A percentile compares a stretch with the other conserved stretches of the same genome.
Conservation (phyloP, 92 coral and sea anemone genomes). For the Zoanthus solanderi region DNA sequence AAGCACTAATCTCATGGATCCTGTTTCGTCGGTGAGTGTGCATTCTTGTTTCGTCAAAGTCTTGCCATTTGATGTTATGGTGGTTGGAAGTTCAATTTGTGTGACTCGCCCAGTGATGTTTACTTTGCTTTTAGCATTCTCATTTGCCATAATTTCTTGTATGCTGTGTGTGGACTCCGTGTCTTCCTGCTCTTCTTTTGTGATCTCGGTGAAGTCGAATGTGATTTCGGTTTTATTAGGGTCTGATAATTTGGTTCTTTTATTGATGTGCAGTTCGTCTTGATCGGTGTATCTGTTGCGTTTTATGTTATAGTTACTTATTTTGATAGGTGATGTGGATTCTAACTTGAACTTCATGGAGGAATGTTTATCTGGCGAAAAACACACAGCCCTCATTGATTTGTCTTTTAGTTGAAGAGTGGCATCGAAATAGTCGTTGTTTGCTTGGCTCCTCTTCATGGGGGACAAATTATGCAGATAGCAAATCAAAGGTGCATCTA, state of each 20-base stretch:
- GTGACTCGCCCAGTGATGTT: slow-evolving; percentile 63
- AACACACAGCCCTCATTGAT: slow-evolving; percentile 61
- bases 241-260: slow-evolving; percentile 48
- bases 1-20: slow-evolving; percentile 48
- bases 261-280: slow-evolving; percentile 59
- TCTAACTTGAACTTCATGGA: slow-evolving; percentile 52
- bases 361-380: slow-evolving; percentile 61
- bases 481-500: slow-evolving; percentile 60
- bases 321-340: slow-evolving; percentile 33
- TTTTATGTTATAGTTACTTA: slow-evolving; percentile 25
- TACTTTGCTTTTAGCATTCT: slow-evolving; percentile 55
- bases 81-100: slow-evolving; percentile 50
- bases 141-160: slow-evolving; percentile 52
- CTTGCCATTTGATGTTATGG: slow-evolving; percentile 41
- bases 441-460: slow-evolving; percentile 60
- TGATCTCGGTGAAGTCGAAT: slow-evolving; percentile 43
- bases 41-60: slow-evolving; percentile 53
- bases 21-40: slow-evolving; percentile 56
- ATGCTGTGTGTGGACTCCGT: slow-evolving; percentile 34
- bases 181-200: slow-evolving; percentile 45
- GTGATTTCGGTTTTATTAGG: slow-evolving; percentile 49
- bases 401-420: slow-evolving; percentile 59
- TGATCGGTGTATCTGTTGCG: slow-evolving; percentile 38
- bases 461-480: slow-evolving; percentile 68
- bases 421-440: slow-evolving; percentile 64